Base-by-base conservation (phyloP, 2,797 vertebrate genomes). In the Microctenopoma steveboyesi region DNA sequence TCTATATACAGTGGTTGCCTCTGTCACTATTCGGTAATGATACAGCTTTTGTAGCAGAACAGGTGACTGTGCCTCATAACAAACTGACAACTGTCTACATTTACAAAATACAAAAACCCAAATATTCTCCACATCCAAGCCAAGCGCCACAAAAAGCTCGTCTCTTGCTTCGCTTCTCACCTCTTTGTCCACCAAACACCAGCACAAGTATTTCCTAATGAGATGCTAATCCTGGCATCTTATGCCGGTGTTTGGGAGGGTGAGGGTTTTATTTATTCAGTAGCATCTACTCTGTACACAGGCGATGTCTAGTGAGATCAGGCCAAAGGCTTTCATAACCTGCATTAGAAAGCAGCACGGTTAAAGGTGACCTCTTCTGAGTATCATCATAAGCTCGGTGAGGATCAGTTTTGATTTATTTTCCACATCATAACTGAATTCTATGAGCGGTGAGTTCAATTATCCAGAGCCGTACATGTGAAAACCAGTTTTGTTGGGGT, bases 261-360 rank as follows among this genome's bases (percentile, higher is more conserved):
- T 72, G 81, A 86, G 82, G 76, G 45, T 78, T 84, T 92, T 89
- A 92, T 93, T 92, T 91, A 93, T 92, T 92, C 90, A 89, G 83
- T 56, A 74, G 79, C 82, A 83, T 88, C 90, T 78, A 80, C 83
- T 89, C 81, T 83, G 73, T 90, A 86, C 83, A 89, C 88, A 88
- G 86, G 72, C 69, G 43, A 78, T 81, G 89, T 91, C 89, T 91
- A 79, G 61, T 67, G 83, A 92, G 89, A 90, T 87, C 83, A 83
- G 86, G 74, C 84, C 68, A 52, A 11, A 56, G 74, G 74, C 81
- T 79, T 67, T 64, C 70, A 69, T 76, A 85, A 85, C 79, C 78
- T 86, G 86, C 76, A 86, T 88, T 72, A 82, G 65, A 86, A 82
- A 72, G 72, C 84, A 77, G 55, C 69, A 12, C 35, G 69, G 84